Base-by-base conservation (phyloP, 2,888 invertebrate genomes). In the Trichogramma evanescens region DNA sequence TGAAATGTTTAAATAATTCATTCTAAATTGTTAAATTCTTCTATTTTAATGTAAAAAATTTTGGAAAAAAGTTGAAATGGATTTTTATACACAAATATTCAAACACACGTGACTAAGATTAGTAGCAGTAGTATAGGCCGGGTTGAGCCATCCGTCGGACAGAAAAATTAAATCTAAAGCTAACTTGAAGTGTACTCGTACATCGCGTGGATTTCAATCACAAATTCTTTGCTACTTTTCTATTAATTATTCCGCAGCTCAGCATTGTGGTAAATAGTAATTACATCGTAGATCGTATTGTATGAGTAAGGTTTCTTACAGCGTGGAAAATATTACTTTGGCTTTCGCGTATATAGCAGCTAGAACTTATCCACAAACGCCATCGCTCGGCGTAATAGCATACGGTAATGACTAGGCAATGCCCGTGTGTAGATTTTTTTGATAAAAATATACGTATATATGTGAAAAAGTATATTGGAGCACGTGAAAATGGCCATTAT, bases 161-260 rank as follows among this genome's bases (percentile, higher is more conserved):
- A 26, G 26, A 26, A 26, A 26, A 26, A 26, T 26, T 1, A 26
- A 26, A 26, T 26, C 2, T 26, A 26, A 26, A 26, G 26, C 26
- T 26, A 26, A 26, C 26, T 26, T 26, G 26, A 26, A 40, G 42
- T 40, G 50, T 42, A 58, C 54, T 58, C 56, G 53, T 56, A 54
- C 59, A 59, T 53, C 61, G 53, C 63, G 53, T 50, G 58, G 44
- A 40, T 56, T 26, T 26, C 26, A 26, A 26, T 66, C 65, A 66
- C 69, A 68, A 70, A 72, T 68, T 67, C 69, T 67, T 66, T 54
- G 61, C 63, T 62, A 66, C 66, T 71, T 68, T 66, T 62, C 66
- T 65, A 65, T 62, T 68, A 70, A 71, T 73, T 71, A 67, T 66
- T 65, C 56, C 46, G 39, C 52, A 39, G 55, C 52, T 52, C 10